A percentile compares a stretch with the other conserved stretches of the same genome.
These are phyloP conservation scores for Erpobdella octoculata DNA, from an alignment of 2,888 invertebrate species.

Conservation along the genomic window DNA sequence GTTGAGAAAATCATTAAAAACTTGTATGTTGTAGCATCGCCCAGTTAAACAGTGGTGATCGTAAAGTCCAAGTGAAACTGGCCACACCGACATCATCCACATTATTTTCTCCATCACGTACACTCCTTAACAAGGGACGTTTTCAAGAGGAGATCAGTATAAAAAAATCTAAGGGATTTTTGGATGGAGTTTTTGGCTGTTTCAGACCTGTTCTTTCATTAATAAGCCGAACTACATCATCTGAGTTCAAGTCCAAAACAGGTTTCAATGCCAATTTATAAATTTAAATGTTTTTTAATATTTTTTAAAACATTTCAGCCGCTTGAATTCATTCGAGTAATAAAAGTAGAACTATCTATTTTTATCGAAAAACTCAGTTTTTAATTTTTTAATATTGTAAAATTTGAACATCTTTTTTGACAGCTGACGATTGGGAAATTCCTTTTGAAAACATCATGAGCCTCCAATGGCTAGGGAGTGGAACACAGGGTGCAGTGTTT, in stretches of 20 bases:
- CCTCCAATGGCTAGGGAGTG: conserved; percentile 82
- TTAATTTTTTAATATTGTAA: too few species aligned
- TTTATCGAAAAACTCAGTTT: too few species aligned
- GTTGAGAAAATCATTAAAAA: not conserved
- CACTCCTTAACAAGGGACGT: conserved; percentile 46
- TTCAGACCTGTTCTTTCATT: conserved; percentile 76
- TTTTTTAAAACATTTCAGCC: too few species aligned
- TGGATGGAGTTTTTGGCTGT: conserved; percentile 71
- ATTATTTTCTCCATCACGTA: conserved; percentile 35
- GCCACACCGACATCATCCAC: conserved; percentile 24
- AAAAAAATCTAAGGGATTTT: conserved; percentile 41
- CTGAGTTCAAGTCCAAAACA: conserved; percentile 33
- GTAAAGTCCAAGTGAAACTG: conserved; percentile 26
- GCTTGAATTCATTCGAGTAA: too few species aligned
- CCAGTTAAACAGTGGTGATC: conserved; percentile 15
- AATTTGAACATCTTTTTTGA: too few species aligned
- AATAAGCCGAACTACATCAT: conserved; percentile 61
- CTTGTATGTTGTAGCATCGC: conserved; percentile 16
- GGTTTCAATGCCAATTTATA: too few species aligned
- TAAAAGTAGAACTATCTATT: too few species aligned
- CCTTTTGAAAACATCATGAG: conserved; percentile 82
- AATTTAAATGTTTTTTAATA: not conserved
- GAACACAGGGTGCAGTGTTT: conserved; percentile 91
- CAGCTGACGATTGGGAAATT: conserved; percentile 69
- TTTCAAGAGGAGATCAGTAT: conserved; percentile 42